Base-by-base conservation (phyloP, 2,113 vertebrate genomes). In the Callorhinus ursinus region DNA sequence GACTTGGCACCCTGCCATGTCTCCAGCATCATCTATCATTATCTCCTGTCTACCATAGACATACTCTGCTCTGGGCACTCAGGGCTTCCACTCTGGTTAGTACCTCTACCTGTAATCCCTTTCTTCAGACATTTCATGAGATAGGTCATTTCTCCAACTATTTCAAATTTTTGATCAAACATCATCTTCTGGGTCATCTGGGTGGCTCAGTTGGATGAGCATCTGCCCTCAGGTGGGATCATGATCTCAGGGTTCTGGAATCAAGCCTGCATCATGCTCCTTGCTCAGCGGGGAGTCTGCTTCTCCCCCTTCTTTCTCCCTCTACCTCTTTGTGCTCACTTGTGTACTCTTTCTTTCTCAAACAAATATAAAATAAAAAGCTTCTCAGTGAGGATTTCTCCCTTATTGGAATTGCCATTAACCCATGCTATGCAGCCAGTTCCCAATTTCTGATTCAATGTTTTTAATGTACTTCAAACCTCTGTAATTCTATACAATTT, bases 371-470 rank as follows among this genome's bases (percentile, higher is more conserved):
- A 59, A 59, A 24, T 59, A 59, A 59, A 59, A 59, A 59, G 10
- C 21, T 59, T 24, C 33, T 71, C 51, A 36, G 7, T 49, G 26
- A 88, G 65, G 24, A 12, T 2, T 49, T 74, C 3, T 74, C 2
- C 36, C 2, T 74, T 13, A 1, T 21, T 81, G 4, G 14, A 93
- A 81, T 69, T 79, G 39, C 7, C 13, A 53, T 33, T 31, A 85
- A 57, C 10, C 2, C 6, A 9, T 10, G 0, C 5, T 0, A 0
- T n/a, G 9, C 8, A 42, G 5, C 16, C 7, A 63, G 33, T 72
- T 74, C 16, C 9, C 1, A 86, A 31, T 49, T 88, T 21, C 36
- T 59, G 19, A 21, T 24, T 74, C 16, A 79, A 13, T 26, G 28
- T 11, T 59, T 72, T 39, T 21, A 22, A 69, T 14, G 3, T 67